Conservation (phyloP, 1,140 invertebrate species). For the Rhizoglyphus robini region DNA sequence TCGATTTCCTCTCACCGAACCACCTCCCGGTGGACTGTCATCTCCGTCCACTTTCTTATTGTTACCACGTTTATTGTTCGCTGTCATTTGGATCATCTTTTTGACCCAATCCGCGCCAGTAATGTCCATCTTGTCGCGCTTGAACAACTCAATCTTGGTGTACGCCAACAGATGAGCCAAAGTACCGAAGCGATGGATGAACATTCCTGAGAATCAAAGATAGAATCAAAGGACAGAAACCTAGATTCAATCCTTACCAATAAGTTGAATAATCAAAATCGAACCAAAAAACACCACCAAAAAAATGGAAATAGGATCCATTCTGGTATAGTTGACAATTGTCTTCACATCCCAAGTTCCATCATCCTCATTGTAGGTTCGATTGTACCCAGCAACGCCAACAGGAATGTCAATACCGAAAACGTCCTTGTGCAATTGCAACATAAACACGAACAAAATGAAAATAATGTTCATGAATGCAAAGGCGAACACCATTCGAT, state of each 20-base stretch:
- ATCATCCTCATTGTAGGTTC: not conserved
- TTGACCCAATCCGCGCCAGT: not conserved
- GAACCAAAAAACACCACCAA: not conserved
- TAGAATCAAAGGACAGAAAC: not conserved
- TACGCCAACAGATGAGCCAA: slow-evolving; percentile 92
- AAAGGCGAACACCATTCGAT: not conserved
- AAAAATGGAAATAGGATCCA: not conserved
- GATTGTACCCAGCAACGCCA: not conserved
- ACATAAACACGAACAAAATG: not conserved
- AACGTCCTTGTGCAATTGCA: slow-evolving; percentile 23
- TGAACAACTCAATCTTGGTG: slow-evolving; percentile 51
- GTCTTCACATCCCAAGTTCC: not conserved
- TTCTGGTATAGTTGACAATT: slow-evolving; percentile 21
- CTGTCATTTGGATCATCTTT: not conserved
- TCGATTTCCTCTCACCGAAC: not conserved
- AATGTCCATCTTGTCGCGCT: not conserved
- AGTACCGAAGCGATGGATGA: slow-evolving; percentile 63
- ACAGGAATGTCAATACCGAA: slow-evolving; percentile 29
- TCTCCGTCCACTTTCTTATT: too few species aligned
- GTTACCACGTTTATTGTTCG: not conserved
- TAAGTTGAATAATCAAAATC: slow-evolving; percentile 30
- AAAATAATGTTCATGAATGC: not conserved
- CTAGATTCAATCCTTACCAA: slow-evolving; percentile 35
- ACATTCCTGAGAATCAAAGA: slow-evolving; percentile 35
- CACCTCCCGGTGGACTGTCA: not conserved